These are phyloP conservation scores for Leptoclinus maculatus DNA, from an alignment of 2,797 vertebrate species.

Conservation along the genomic window DNA sequence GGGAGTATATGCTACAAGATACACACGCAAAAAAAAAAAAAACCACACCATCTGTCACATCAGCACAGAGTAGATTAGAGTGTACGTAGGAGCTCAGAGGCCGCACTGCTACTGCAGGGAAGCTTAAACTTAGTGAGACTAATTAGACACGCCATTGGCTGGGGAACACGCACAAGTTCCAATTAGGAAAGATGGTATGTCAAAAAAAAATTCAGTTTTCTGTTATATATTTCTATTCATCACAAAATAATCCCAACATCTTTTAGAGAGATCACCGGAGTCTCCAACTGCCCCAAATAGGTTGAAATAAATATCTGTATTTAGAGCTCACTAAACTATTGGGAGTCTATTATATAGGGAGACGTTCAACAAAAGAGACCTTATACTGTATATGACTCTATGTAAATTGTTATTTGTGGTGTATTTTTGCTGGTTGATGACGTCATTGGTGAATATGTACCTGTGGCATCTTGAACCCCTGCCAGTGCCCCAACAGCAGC, in stretches of 20 bases:
- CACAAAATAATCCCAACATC: no score
- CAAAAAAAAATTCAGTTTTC: neutral
- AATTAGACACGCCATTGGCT: conserved; percentile 66
- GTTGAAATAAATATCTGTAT: neutral
- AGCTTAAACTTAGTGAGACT: conserved; percentile 61
- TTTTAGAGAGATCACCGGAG: neutral
- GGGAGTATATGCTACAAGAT: conserved; percentile 25
- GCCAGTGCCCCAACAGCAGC: conserved; percentile 97
- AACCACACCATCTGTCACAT: conserved; percentile 81
- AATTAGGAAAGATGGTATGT: conserved; percentile 37
- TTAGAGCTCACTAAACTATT: neutral
- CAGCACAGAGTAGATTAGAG: conserved; percentile 81
- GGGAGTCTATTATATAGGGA: neutral
- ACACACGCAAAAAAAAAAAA: neutral
- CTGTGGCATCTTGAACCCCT: conserved; percentile 96
- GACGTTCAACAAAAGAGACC: neutral
- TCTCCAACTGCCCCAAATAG: neutral
- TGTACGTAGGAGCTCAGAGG: conserved; percentile 56
- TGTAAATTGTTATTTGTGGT: neutral
- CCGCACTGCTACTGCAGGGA: conserved; percentile 45
- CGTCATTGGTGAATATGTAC: conserved; percentile 77
- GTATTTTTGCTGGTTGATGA: neutral
- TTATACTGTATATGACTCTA: neutral
- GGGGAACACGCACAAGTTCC: conserved; percentile 14
- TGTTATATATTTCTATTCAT: neutral